Percentiles rank a stretch among this genome's conserved stretches.
These are phyloP conservation scores for Pseudachorutes palmiensis DNA, from an alignment of 1,140 invertebrate genomes.

Conservation along the genomic window DNA sequence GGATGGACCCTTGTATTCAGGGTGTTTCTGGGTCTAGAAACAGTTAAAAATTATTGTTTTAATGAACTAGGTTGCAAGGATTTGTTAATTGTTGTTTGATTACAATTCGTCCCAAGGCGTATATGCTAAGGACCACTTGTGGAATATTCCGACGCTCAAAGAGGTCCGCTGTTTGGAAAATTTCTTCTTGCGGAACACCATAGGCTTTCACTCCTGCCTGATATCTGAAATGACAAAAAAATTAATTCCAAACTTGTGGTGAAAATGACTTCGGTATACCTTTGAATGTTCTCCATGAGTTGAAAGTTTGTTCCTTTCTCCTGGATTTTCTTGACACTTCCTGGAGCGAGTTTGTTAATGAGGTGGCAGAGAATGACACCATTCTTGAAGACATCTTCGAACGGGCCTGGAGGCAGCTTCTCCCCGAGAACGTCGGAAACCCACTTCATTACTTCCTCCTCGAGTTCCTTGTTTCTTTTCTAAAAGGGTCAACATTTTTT, in stretches of 20 bases:
- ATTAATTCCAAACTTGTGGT: neutral
- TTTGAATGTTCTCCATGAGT: slow-evolving; percentile 96
- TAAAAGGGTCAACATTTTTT: slow-evolving; percentile 9
- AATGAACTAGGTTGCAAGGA: neutral
- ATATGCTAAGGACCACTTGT: slow-evolving; percentile 85
- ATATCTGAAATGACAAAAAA: slow-evolving; percentile 54
- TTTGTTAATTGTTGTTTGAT: slow-evolving; percentile 44
- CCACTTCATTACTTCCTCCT: slow-evolving; percentile 84
- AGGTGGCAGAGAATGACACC: slow-evolving; percentile 88
- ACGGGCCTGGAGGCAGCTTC: slow-evolving; percentile 67
- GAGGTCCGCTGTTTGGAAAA: slow-evolving; percentile 96
- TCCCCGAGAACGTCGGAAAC: slow-evolving; percentile 77
- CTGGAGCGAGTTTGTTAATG: slow-evolving; percentile 87
- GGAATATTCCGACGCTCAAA: slow-evolving; percentile 94
- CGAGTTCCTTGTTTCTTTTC: slow-evolving; percentile 79
- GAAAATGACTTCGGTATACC: slow-evolving; percentile 44
- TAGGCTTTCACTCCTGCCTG: slow-evolving; percentile 87
- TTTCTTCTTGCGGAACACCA: slow-evolving; percentile 86
- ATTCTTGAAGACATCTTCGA: slow-evolving; percentile 86
- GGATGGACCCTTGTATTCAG: slow-evolving; percentile 78
- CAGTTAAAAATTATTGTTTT: slow-evolving; percentile 15
- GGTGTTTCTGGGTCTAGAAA: slow-evolving; percentile 80
- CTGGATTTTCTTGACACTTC: slow-evolving; percentile 94
- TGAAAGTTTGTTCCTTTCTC: slow-evolving; percentile 93
- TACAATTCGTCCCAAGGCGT: slow-evolving; percentile 79